Evolutionary conservation across 2,113 vertebrate species (phyloP), one percentile per base, ranked within the genome.

Genomic region (Gallinago paraguaiae): DNA sequence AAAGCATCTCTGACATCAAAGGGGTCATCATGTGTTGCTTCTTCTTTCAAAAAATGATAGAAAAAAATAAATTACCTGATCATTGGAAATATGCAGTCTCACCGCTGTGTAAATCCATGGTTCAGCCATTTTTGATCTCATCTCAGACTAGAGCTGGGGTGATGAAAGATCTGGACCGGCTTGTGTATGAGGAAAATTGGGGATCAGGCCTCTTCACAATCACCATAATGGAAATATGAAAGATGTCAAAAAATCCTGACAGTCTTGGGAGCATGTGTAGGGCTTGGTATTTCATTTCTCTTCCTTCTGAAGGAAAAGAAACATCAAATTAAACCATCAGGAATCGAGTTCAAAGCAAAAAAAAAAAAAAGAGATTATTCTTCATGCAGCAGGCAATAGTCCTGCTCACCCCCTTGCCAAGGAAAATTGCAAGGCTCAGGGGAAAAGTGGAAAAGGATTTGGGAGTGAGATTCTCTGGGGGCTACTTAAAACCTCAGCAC

Each of bases 181-280:
- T 69, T 69, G 69, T 31, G n/a, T 39, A 2, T 17, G 39, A 63
- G 41, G 60, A 84, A 86, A 87, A 63, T 18, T 31, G 60, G n/a
- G 50, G 31, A 9, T 27, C 19, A 17, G 12, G 17, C 50, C 46
- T 70, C 37, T 41, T 48, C 27, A 50, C 51, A 28, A 27, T 74
- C 77, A 27, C 7, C 4, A 0, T 27, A 37, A 65, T 7, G 35
- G 27, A 77, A 2, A 4, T 17, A 1, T 2, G 54, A 60, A 57
- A 65, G 41, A 83, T 48, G 17, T 16, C 41, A 75, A n/a, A 56
- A 61, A 92, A 64, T 27, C 7, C 12, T 8, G 20, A 37, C 41
- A 61, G 39, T 11, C 39, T 60, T 48, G 12, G 64, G 53, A 76
- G 37, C 28, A 68, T 9, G 19, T 9, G 53, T 31, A 59, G 69